Evolutionary conservation across 2,888 invertebrate species (phyloP).

Genomic region (Megaustenia siamemsis): DNA sequence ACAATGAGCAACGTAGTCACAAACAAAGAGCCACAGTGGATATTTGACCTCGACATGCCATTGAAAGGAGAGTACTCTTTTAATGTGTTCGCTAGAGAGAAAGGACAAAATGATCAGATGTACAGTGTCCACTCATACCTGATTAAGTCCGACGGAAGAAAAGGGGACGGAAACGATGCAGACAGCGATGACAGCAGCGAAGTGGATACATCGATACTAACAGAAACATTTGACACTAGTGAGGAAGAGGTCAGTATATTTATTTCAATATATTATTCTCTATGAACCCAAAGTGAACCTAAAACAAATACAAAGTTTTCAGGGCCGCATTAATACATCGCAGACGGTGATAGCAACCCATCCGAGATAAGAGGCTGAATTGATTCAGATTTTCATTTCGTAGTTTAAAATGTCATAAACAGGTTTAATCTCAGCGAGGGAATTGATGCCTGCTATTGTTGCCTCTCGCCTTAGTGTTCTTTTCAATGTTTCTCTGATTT

Average conservation of each 20-base stretch:
- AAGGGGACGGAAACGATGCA: slow-evolving; percentile 33
- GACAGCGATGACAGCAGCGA: slow-evolving; percentile 54
- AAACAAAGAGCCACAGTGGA: slow-evolving; percentile 68
- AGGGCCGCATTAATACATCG: too few relatives aligned
- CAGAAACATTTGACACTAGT: slow-evolving; percentile 74
- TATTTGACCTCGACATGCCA: slow-evolving; percentile 74
- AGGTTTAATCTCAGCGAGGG: too few relatives aligned
- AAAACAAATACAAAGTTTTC: too few relatives aligned
- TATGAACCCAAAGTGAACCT: too few relatives aligned
- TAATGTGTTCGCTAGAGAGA: slow-evolving; percentile 74
- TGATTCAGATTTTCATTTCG: too few relatives aligned
- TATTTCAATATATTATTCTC: background rate
- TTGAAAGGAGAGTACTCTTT: slow-evolving; percentile 74
- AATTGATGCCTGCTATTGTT: too few relatives aligned
- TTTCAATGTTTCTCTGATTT: too few relatives aligned
- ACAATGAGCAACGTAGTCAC: slow-evolving; percentile 64
- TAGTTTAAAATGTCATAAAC: too few relatives aligned
- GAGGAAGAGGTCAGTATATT: slow-evolving; percentile 64
- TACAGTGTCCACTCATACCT: slow-evolving; percentile 73
- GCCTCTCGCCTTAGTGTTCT: too few relatives aligned
- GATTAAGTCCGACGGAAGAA: slow-evolving; percentile 67
- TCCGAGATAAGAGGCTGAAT: too few relatives aligned
- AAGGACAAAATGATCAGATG: slow-evolving; percentile 64
- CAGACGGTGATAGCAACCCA: too few relatives aligned
- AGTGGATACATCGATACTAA: slow-evolving; percentile 61